Conservation (phyloP, 2,888 invertebrate species). For the Drosophila phalerata region DNA sequence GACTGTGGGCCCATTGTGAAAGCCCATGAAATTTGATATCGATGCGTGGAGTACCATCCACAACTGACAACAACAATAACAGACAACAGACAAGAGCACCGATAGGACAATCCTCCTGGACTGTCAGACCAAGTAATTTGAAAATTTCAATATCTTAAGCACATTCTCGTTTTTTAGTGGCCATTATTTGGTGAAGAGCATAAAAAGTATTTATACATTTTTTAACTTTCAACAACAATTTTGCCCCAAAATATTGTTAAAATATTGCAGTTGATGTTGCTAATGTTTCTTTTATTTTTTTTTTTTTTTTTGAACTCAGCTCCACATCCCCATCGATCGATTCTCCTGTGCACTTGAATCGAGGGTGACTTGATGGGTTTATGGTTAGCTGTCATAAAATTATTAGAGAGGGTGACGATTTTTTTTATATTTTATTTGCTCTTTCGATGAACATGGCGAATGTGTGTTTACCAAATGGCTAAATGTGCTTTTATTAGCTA, state of each 20-base stretch:
- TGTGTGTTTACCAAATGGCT: constrained; percentile 34
- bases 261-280: constrained; percentile 36
- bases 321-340: constrained; percentile 44
- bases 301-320: background rate
- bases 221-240: constrained; percentile 25
- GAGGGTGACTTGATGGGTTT: constrained; percentile 45
- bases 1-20: constrained; percentile 63
- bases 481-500: constrained; percentile 47
- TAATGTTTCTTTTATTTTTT: constrained; percentile 24
- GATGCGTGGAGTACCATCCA: constrained; percentile 64
- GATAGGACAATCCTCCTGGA: constrained; percentile 31
- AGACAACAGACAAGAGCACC: constrained; percentile 25
- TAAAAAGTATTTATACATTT: constrained; percentile 45
- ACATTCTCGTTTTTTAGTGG: constrained; percentile 24
- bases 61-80: constrained; percentile 19
- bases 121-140: constrained; percentile 26
- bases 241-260: constrained; percentile 15
- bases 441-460: constrained; percentile 10
- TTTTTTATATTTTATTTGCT: constrained; percentile 38
- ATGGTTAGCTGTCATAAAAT: constrained; percentile 35
- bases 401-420: constrained; percentile 38
- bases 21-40: constrained; percentile 79
- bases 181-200: constrained; percentile 19
- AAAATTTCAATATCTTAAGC: constrained; percentile 54
- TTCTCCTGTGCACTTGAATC: constrained; percentile 31